Conservation (phyloP, 2,888 invertebrate species). For the Escarpia spicata region DNA sequence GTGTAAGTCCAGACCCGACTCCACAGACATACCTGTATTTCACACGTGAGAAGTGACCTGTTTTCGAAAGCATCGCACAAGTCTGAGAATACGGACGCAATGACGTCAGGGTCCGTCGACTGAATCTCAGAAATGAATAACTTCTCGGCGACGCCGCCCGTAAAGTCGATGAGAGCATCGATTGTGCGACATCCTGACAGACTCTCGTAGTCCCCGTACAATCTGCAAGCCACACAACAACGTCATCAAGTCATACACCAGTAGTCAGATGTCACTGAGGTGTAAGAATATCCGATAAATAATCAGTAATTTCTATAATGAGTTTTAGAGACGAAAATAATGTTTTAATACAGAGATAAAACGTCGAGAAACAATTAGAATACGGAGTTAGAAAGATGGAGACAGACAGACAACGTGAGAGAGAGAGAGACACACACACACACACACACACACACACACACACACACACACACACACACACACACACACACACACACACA, state of each 20-base stretch:
- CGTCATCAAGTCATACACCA: neutral
- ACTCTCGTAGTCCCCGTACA: constrained; percentile 72
- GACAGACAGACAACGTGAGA: too few relatives aligned
- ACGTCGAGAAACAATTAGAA: too few relatives aligned
- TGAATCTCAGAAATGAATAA: constrained; percentile 51
- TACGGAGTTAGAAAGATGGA: too few relatives aligned
- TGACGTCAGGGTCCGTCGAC: constrained; percentile 55
- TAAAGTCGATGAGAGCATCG: constrained; percentile 72
- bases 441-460: too few relatives aligned
- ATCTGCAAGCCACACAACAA: constrained; percentile 48
- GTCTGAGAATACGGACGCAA: constrained; percentile 66
- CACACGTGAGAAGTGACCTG: constrained; percentile 71
- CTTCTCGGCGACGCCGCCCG: constrained; percentile 72
- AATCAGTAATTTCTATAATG: neutral
- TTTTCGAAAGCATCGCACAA: constrained; percentile 68
- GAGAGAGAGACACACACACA: too few relatives aligned
- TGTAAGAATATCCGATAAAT: too few relatives aligned
- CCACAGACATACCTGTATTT: constrained; percentile 65
- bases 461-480: too few relatives aligned
- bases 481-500: too few relatives aligned
- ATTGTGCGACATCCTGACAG: constrained; percentile 69
- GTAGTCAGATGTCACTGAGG: neutral
- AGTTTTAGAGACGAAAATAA: neutral
- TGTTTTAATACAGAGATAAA: too few relatives aligned
- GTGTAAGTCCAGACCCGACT: neutral